A percentile compares a stretch with the other conserved stretches of the same genome.
These are phyloP conservation scores for Erebia palarica DNA, from an alignment of 2,888 invertebrate genomes.

Conservation along the genomic window DNA sequence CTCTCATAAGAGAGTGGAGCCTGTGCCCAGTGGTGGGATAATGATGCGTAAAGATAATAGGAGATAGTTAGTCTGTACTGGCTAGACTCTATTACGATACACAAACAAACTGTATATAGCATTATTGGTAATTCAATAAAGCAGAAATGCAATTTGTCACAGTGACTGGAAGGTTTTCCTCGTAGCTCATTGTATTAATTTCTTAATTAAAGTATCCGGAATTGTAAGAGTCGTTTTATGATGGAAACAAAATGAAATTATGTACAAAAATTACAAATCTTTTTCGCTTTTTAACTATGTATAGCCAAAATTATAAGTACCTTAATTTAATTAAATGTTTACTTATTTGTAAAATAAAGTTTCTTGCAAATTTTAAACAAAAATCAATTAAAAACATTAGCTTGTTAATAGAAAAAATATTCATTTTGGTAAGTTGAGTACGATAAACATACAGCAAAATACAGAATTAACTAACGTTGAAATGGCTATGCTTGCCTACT, in stretches of 20 bases:
- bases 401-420: no score
- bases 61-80: background rate
- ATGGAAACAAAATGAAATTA: constrained; percentile 4
- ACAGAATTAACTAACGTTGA: no score
- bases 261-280: constrained; percentile 2
- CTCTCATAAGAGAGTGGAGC: no score
- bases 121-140: constrained; percentile 15
- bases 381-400: no score
- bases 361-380: no score
- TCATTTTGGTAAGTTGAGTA: no score
- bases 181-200: constrained; percentile 21
- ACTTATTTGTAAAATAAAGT: no score
- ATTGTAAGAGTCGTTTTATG: constrained; percentile 14
- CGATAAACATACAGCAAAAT: no score
- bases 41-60: no score
- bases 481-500: no score
- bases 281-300: background rate
- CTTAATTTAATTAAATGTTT: no score
- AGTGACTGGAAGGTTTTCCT: constrained; percentile 1
- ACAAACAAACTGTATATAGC: constrained; percentile 13
- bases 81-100: background rate
- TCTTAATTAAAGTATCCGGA: constrained; percentile 21
- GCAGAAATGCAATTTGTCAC: constrained; percentile 21
- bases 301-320: background rate
- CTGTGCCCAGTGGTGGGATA: no score